Evolutionary conservation across 2,888 invertebrate genomes (phyloP).

Genomic region (Meteorus colon): DNA sequence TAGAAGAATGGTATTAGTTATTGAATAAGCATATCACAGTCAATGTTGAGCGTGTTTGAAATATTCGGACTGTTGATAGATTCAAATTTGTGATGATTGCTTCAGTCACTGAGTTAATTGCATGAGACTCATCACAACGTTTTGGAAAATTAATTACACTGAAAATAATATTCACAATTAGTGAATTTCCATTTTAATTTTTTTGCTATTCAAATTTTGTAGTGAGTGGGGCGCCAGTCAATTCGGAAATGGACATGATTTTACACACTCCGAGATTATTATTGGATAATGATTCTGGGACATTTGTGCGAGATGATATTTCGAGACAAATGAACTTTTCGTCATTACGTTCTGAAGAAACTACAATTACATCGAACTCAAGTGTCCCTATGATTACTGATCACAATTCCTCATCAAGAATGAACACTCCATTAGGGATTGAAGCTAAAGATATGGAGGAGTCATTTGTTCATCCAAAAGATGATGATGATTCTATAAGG

Average conservation of each 20-base stretch:
- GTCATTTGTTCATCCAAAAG: slow-evolving; percentile 43
- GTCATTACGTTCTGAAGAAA: slow-evolving; percentile 18
- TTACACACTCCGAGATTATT: not conserved
- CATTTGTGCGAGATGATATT: slow-evolving; percentile 17
- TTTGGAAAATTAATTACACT: too few relatives aligned
- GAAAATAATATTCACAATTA: not conserved
- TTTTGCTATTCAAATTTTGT: not conserved
- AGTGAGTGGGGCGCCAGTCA: slow-evolving; percentile 37
- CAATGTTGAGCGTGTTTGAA: slow-evolving; percentile 41
- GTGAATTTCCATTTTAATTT: slow-evolving; percentile 12
- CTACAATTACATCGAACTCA: not conserved
- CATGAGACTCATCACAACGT: too few relatives aligned
- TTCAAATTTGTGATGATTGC: slow-evolving; percentile 24
- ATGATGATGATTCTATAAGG: slow-evolving; percentile 33
- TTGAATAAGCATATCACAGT: slow-evolving; percentile 33
- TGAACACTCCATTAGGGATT: not conserved
- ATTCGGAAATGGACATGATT: slow-evolving; percentile 24
- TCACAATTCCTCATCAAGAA: not conserved
- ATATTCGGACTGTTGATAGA: slow-evolving; percentile 45
- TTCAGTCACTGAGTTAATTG: too few relatives aligned
- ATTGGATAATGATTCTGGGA: not conserved
- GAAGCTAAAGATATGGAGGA: slow-evolving; percentile 48
- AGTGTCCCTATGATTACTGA: not conserved
- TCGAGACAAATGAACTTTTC: slow-evolving; percentile 28
- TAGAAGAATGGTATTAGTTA: slow-evolving; percentile 33